phyloP scores from a whole-genome alignment of 2,113 vertebrate genomes.

The Nesogale talazaci region DNA sequence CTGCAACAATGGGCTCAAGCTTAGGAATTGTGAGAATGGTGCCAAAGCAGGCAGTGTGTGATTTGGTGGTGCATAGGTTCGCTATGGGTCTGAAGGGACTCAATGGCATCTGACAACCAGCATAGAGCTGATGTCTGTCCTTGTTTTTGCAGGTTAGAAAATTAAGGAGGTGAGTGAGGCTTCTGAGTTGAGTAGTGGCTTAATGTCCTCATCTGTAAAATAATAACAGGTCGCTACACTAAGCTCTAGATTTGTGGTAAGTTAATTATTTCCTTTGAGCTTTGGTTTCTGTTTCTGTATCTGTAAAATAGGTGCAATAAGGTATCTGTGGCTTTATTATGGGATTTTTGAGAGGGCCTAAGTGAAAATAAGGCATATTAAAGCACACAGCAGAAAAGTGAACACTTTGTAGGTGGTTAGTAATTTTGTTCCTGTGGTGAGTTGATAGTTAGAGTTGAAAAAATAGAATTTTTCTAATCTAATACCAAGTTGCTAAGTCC shows the following conservation, averaged over 20 bases:
- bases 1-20: too few relatives aligned
- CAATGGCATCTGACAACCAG: not conserved
- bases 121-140: not conserved
- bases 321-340: not conserved
- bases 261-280: slow-evolving; percentile 5
- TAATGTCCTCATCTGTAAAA: slow-evolving; percentile 19
- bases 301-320: slow-evolving; percentile 24
- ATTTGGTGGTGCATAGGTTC: not conserved
- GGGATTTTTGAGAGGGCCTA: not conserved
- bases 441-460: not conserved
- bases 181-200: not conserved
- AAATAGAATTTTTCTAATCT: slow-evolving; percentile 44
- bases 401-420: not conserved
- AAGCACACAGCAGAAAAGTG: not conserved
- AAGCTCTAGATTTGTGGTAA: not conserved
- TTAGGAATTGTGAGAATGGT: too few relatives aligned
- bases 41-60: too few relatives aligned
- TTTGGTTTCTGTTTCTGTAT: slow-evolving; percentile 21
- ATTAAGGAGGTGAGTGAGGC: not conserved
- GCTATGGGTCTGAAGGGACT: not conserved
- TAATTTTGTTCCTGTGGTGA: not conserved
- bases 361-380: not conserved
- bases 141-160: slow-evolving; percentile 42
- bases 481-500: not conserved
- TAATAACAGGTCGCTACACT: not conserved